phyloP scores from a whole-genome alignment of 2,797 vertebrate species.

The Acipenser transmontanus region DNA sequence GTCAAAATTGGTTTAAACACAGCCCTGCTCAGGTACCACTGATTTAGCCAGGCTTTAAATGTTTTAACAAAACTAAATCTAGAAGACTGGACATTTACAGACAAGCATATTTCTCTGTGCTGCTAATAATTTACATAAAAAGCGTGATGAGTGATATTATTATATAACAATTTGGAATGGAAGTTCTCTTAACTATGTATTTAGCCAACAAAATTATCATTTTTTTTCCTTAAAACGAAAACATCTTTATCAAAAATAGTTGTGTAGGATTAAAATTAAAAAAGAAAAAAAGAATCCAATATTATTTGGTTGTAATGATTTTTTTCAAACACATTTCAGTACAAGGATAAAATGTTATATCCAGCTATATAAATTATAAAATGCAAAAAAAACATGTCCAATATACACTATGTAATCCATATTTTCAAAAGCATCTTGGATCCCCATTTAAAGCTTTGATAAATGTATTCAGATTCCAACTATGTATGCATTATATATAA shows the following conservation, averaged over 20 bases:
- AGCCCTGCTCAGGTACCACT: too few relatives aligned
- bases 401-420: constrained; percentile 23
- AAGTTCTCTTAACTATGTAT: too few relatives aligned
- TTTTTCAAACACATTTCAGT: constrained; percentile 36
- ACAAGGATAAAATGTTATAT: constrained; percentile 45
- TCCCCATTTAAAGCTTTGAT: constrained; percentile 58
- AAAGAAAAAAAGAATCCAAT: constrained; percentile 7
- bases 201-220: too few relatives aligned
- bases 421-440: constrained; percentile 52
- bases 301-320: constrained; percentile 31
- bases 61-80: too few relatives aligned
- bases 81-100: too few relatives aligned
- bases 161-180: too few relatives aligned
- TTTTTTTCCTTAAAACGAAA: not conserved
- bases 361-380: constrained; percentile 57
- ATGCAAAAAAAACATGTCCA: constrained; percentile 23
- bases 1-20: too few relatives aligned
- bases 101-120: too few relatives aligned
- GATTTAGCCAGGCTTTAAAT: too few relatives aligned
- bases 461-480: constrained; percentile 57
- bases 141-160: too few relatives aligned
- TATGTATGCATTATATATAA: constrained; percentile 43
- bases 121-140: too few relatives aligned
- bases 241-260: constrained; percentile 38
- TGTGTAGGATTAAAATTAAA: constrained; percentile 45